phyloP scores from a whole-genome alignment of 2,888 invertebrate genomes.

The Eupithecia abbreviata region DNA sequence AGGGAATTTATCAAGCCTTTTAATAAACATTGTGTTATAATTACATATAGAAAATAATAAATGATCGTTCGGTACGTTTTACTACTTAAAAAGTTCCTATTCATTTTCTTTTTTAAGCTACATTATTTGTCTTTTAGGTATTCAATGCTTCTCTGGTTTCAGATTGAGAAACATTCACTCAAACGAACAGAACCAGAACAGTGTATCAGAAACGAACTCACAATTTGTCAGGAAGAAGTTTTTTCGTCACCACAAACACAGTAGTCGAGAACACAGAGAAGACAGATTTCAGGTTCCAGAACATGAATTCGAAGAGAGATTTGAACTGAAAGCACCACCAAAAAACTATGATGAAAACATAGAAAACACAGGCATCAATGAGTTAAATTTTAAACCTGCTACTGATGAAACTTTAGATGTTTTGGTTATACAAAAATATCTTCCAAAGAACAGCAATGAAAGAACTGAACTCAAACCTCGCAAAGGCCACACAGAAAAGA shows the following conservation, averaged over 20 bases:
- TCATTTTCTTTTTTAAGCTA: neutral
- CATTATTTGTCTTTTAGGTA: neutral
- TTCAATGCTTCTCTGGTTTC: constrained; percentile 38
- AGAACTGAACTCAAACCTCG: neutral
- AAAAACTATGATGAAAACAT: constrained; percentile 49
- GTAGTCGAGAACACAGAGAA: constrained; percentile 54
- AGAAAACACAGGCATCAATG: neutral
- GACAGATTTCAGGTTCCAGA: constrained; percentile 77
- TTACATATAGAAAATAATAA: neutral
- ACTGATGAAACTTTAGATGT: neutral
- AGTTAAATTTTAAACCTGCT: neutral
- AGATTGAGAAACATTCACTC: constrained; percentile 75
- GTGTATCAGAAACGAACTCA: constrained; percentile 52
- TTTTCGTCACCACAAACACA: constrained; percentile 75
- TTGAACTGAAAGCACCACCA: constrained; percentile 81
- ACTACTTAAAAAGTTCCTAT: no score
- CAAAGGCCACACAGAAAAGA: neutral
- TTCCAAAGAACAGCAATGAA: constrained; percentile 58
- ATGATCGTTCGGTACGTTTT: neutral
- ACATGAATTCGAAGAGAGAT: constrained; percentile 85
- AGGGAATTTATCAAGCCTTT: neutral
- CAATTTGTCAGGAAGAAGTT: constrained; percentile 65
- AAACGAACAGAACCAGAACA: constrained; percentile 62
- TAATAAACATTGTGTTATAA: neutral
- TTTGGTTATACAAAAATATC: constrained; percentile 79